These are phyloP conservation scores for Danionella cerebrum DNA, from an alignment of 2,113 vertebrate species.

Conservation along the genomic window DNA sequence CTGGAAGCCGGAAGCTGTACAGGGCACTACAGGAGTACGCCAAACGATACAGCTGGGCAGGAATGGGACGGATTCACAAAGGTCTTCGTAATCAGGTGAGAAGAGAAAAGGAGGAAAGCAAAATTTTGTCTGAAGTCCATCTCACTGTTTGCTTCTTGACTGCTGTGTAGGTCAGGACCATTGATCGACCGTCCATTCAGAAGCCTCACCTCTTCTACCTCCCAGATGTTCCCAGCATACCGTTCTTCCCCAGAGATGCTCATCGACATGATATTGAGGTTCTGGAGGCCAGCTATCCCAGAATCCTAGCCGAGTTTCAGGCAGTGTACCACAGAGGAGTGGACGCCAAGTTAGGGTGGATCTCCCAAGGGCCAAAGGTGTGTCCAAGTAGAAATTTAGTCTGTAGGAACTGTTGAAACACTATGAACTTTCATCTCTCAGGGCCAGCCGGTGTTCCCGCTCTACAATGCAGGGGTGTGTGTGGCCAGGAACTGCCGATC, in stretches of 20 bases:
- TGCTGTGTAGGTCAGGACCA: constrained; percentile 51
- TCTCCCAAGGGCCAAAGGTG: constrained; percentile 65
- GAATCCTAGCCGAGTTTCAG: constrained; percentile 74
- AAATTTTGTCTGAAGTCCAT: too few species aligned
- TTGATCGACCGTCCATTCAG: constrained; percentile 69
- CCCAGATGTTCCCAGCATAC: constrained; percentile 77
- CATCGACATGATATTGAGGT: constrained; percentile 82
- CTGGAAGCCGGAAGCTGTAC: constrained; percentile 71
- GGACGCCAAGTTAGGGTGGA: constrained; percentile 70
- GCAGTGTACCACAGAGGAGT: constrained; percentile 65
- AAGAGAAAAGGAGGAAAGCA: not conserved
- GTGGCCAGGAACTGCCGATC: constrained; percentile 74
- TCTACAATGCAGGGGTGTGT: constrained; percentile 73
- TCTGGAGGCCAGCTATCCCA: constrained; percentile 71
- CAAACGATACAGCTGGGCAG: constrained; percentile 82
- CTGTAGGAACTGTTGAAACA: not conserved
- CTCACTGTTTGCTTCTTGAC: not conserved
- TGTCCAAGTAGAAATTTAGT: too few species aligned
- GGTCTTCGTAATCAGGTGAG: constrained; percentile 67
- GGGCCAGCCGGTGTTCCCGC: constrained; percentile 74
- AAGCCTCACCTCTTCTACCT: constrained; percentile 78
- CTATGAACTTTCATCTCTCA: constrained; percentile 45
- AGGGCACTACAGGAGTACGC: constrained; percentile 75
- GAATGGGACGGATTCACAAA: constrained; percentile 79
- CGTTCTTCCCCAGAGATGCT: constrained; percentile 78